Evolutionary conservation across 1,140 invertebrate genomes (phyloP), one percentile per base, ranked within the genome.

Genomic region (Nymphalis io): DNA sequence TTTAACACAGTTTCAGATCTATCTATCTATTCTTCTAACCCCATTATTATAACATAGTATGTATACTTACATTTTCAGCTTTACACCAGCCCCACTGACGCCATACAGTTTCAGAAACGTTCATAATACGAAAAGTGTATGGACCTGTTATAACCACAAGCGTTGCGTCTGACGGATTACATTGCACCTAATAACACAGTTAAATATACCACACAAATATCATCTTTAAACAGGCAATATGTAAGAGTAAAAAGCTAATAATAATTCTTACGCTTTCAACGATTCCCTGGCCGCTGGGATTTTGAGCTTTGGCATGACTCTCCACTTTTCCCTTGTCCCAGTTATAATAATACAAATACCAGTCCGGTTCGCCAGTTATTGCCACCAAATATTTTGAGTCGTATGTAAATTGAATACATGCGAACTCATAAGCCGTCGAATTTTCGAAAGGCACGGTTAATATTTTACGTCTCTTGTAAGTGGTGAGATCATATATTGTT

Each of bases 251-350:
- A 5, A 51, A 51, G 46, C 16, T 51, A 16, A 16, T 21, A 21
- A 33, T 15, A 55, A n/a, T 12, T 57, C 87, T 89, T 83, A 91
- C 89, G 61, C 77, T 84, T 70, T 85, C 85, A n/a, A 93, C 90
- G 20, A 78, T 82, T 10, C 93, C 92, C 59, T 92, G 89, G n/a
- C 93, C 93, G 74, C 94, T 94, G 0, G 93, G 88, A 85, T 94
- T 95, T 73, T 94, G 93, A 51, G 95, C 93, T 86, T 95, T 96
- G 1, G 94, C 93, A 59, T 93, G 94, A 60, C 95, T 96, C 77
- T 97, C 95, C 1, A 98, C 92, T 88, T 96, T 96, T 1, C 95
- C 95, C 85, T 95, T 97, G 75, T 97, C 96, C 95, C 96, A 96
- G 79, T 95, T 95, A 87, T 96, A 98, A 83, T 95, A 95, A 60